phyloP scores from a whole-genome alignment of 2,797 vertebrate species.

The Poeciliopsis presidionis region DNA sequence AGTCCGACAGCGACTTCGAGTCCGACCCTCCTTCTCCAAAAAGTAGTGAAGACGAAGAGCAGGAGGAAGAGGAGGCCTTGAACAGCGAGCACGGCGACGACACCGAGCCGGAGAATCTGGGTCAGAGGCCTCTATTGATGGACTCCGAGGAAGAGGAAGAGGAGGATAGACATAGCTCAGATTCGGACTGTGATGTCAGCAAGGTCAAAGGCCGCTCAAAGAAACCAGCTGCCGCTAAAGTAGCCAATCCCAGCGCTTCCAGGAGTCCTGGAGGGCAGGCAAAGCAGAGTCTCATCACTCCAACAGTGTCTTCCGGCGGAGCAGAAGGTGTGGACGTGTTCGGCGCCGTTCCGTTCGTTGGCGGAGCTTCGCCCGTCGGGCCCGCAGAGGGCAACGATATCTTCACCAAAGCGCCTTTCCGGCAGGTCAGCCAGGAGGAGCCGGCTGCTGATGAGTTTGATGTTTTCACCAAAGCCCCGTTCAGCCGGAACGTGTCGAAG shows the following conservation, averaged over 20 bases:
- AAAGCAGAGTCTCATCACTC: slow-evolving; percentile 32
- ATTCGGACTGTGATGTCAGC: slow-evolving; percentile 83
- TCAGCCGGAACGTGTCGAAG: slow-evolving; percentile 84
- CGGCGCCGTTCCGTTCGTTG: slow-evolving; percentile 88
- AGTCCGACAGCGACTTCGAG: slow-evolving; percentile 97
- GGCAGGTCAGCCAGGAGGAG: slow-evolving; percentile 73
- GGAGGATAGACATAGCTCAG: slow-evolving; percentile 87
- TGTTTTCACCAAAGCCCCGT: slow-evolving; percentile 96
- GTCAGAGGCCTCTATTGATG: slow-evolving; percentile 91
- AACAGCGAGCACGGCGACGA: slow-evolving; percentile 91
- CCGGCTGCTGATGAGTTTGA: slow-evolving; percentile 84
- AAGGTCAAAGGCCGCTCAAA: slow-evolving; percentile 63
- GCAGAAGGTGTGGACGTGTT: slow-evolving; percentile 86
- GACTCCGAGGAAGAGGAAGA: slow-evolving; percentile 92
- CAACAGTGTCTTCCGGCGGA: slow-evolving; percentile 37
- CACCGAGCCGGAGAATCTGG: slow-evolving; percentile 88
- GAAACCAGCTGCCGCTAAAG: slow-evolving; percentile 44
- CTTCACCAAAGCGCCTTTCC: slow-evolving; percentile 79
- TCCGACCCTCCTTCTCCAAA: slow-evolving; percentile 95
- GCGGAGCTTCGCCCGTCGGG: slow-evolving; percentile 46
- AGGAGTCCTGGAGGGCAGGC: slow-evolving; percentile 47
- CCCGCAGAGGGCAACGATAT: slow-evolving; percentile 62
- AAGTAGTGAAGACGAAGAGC: slow-evolving; percentile 94
- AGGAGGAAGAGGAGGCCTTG: slow-evolving; percentile 89
- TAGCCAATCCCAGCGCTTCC: background rate